Conservation (phyloP, 2,113 vertebrate species). For the Dromas ardeola region DNA sequence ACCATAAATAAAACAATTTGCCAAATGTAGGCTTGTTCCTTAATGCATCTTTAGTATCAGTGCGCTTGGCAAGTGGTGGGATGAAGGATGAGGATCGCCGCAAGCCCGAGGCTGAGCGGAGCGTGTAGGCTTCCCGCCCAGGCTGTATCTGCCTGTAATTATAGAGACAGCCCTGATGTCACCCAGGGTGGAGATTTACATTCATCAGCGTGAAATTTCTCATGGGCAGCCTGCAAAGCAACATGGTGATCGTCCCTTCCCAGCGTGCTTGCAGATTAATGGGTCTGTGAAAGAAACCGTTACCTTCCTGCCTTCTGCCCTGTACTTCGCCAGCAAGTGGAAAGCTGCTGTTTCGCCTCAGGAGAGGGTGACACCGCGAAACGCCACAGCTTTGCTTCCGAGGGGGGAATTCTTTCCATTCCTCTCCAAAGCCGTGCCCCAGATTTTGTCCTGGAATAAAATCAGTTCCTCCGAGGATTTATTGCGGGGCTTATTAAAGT, state of each 20-base stretch:
- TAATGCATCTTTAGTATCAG: neutral
- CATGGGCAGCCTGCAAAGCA: neutral
- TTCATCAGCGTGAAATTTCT: neutral
- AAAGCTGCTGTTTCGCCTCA: neutral
- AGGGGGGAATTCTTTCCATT: neutral
- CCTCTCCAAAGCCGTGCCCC: neutral
- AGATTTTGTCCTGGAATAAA: neutral
- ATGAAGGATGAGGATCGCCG: neutral
- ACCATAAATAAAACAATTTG: neutral
- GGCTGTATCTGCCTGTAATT: neutral
- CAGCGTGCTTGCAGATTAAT: neutral
- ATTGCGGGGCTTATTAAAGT: neutral
- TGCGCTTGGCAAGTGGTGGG: neutral
- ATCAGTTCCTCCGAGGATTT: neutral
- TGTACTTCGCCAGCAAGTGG: accelerated
- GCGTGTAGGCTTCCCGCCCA: neutral
- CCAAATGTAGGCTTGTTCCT: neutral
- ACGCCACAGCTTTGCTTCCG: neutral
- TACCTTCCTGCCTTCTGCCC: neutral
- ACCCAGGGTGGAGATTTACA: neutral
- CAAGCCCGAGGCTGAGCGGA: neutral
- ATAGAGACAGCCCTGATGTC: neutral
- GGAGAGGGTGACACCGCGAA: neutral
- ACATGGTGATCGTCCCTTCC: accelerated
- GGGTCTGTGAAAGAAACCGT: neutral